Base-by-base conservation (phyloP, 64 coral and sea anemone genomes). In the Trachythela sp. region DNA sequence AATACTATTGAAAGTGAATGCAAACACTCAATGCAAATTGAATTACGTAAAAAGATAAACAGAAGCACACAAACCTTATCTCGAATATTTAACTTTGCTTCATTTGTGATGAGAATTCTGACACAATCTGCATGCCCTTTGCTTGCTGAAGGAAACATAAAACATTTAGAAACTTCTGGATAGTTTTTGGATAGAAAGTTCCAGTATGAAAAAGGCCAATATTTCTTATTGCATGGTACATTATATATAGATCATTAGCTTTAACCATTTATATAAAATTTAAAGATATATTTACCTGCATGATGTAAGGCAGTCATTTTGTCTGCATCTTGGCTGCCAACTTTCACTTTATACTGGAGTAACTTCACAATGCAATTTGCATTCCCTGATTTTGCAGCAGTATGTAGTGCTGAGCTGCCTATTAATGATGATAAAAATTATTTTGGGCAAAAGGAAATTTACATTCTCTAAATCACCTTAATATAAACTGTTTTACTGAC, bases 111-210 rank as follows among this genome's bases (percentile, higher is more conserved):
- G 42, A 95, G 72, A 83, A 95, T 85, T 50, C 90, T 88, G 14
- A 92, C 91, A 60, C 88, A 90, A 1, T 83, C 91, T 41, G 36
- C 84, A 71, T 92, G 88, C 34, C 94, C 94, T 72, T 92, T 92
- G 6, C 87, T 88, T 67, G 94, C 94, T 94, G 40, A 27, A 14
- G 13, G 34, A 80, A 37, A 35, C 30, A 30, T 24, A 64, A 34
- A 35, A 80, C 0, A 27, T 35, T 36, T 15, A 80, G 75, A n/a
- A 13, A 4, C 33, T 80, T 35, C 42, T 45, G n/a, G n/a, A 6
- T 11, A 45, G 11, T 45, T 45, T 11, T 6, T 45, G 42, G 11
- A 45, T 45, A 45, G 42, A 45, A 11, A 45, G 4, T 45, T 45
- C 4, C 42, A 45, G 11, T 45, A 45, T 45, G 42, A 45, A 6